Conservation (phyloP, 2,113 vertebrate species). For the Tachuris rubrigastra region DNA sequence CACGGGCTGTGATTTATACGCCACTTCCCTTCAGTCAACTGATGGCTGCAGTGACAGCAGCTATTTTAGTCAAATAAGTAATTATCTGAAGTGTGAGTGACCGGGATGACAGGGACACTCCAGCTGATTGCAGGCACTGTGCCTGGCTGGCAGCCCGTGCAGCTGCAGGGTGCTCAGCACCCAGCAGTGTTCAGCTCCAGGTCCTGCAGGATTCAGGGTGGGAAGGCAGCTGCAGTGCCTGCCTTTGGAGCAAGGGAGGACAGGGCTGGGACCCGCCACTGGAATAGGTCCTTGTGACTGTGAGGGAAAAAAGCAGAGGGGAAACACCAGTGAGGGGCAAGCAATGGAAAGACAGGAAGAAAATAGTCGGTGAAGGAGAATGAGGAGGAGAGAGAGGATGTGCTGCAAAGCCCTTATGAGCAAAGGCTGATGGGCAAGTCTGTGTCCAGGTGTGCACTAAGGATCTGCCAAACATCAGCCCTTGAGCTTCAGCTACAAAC, state of each 20-base stretch:
- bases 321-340: not conserved
- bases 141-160: not conserved
- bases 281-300: rapidly evolving
- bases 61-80: constrained; percentile 33
- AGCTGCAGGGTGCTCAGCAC: not conserved
- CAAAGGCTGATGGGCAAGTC: not conserved
- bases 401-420: not conserved
- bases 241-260: not conserved
- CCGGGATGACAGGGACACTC: not conserved
- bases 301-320: not conserved
- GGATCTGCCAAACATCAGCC: not conserved
- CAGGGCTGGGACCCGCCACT: not conserved
- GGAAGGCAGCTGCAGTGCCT: not conserved
- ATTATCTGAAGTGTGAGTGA: constrained; percentile 13
- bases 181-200: not conserved
- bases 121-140: not conserved
- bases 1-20: not conserved
- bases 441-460: not conserved
- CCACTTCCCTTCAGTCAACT: not conserved
- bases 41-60: constrained; percentile 3
- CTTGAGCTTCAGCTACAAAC: not conserved
- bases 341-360: not conserved
- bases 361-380: not conserved
- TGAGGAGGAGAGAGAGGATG: not conserved
- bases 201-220: not conserved